Base-by-base conservation (phyloP, 30 jellyfish, hydroid and myxozoan genomes). In the Aurelia aurita complex sp. Pacific region DNA sequence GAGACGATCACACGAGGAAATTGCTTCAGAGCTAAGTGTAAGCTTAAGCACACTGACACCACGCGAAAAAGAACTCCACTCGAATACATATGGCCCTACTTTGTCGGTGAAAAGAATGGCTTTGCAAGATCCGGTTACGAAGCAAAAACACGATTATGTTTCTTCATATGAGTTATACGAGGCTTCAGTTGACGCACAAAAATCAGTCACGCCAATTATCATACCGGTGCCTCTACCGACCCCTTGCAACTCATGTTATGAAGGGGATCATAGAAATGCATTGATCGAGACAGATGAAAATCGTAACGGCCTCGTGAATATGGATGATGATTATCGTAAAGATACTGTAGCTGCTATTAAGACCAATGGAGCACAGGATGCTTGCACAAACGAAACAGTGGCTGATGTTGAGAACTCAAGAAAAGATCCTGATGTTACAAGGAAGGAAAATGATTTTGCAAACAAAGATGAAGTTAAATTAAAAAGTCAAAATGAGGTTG, bases 151-250 rank as follows among this genome's bases (percentile, higher is more conserved):
- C 17, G 86, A 74, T 18, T 2, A 71, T 18, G 53, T 74, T 3
- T 64, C 93, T 2, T 43, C 82, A 14, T 63, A 84, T 38, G 93
- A 73, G 36, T 52, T 84, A 52, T 84, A 73, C 78, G 87, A 84
- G 42, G 68, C 82, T 4, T 16, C 35, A 40, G 59, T 52, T 18
- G 65, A 38, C 36, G 33, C 69, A n/a, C 67, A 73, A 17, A 50
- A 51, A 36, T 46, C 73, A 5, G 65, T 29, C 1, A 12, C 35
- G 38, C 92, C 74, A 5, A 29, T 55, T 61, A 57, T 83, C 5
- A 57, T 83, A 70, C 92, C 84, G 10, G 76, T 75, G 36, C 85
- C 92, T 32, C 64, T n/a, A 33, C 61, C 80, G 18, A 70, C 80
- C n/a, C 80, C 80, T 10, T 33, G 50, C 67, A 32, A 70, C 6